phyloP scores from a whole-genome alignment of 2,797 vertebrate species.

The Buceros bicornis region DNA sequence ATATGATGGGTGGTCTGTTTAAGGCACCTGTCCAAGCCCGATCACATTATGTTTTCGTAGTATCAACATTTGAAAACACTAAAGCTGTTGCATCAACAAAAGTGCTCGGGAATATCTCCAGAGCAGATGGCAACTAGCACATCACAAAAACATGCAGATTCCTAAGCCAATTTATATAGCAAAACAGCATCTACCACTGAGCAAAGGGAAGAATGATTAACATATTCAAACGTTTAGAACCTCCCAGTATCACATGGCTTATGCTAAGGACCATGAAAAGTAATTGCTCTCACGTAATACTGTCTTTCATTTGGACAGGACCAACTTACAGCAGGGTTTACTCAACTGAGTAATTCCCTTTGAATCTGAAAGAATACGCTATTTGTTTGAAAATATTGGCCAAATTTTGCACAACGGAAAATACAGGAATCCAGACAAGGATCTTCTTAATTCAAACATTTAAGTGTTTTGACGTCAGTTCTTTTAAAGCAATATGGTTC shows the following conservation, averaged over 20 bases:
- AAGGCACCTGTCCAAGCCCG: conserved; percentile 73
- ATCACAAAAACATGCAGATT: conserved; percentile 61
- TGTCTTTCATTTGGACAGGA: conserved; percentile 16
- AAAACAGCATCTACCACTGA: conserved; percentile 59
- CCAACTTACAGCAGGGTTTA: conserved; percentile 3
- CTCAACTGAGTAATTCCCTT: conserved; percentile 7
- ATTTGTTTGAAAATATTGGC: not conserved
- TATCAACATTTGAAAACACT: conserved; percentile 72
- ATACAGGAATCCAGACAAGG: not conserved
- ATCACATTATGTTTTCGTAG: conserved; percentile 70
- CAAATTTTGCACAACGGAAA: not conserved
- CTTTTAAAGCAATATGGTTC: not conserved
- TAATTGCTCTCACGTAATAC: conserved; percentile 9
- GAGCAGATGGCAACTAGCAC: conserved; percentile 73
- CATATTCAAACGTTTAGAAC: conserved; percentile 22
- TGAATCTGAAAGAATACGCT: conserved; percentile 22
- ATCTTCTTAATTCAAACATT: not conserved
- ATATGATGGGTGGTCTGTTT: conserved; percentile 76
- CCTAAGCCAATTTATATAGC: conserved; percentile 39
- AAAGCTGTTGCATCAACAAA: conserved; percentile 69
- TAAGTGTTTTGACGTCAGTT: not conserved
- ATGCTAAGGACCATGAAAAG: not conserved
- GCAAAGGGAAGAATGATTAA: conserved; percentile 44
- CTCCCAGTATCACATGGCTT: not conserved
- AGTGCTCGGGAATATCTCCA: conserved; percentile 67